Base-by-base conservation (phyloP, 2,113 vertebrate genomes). In the Neodontobutis hainanensis region DNA sequence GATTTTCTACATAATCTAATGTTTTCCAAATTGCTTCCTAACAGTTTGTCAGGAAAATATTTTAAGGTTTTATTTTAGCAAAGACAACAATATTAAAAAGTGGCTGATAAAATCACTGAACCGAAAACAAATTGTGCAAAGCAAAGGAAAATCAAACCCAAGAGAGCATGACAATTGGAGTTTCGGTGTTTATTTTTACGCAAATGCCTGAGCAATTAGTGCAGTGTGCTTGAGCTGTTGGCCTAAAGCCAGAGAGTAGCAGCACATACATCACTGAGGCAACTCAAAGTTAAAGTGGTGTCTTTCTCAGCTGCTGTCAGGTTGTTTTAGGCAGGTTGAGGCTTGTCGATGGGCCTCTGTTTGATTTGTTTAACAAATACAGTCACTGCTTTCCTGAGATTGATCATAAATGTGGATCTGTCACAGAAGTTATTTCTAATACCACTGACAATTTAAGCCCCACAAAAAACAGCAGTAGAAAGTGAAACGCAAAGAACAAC, bases 281-380 rank as follows among this genome's bases (percentile, higher is more conserved):
- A 11, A 45, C 12, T 7, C 12, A 11, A 11, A 45, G 44, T 45
- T 11, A 45, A 11, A 12, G 38, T 45, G 9, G 10, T 12, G 44
- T 40, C 44, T 4, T 5, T 45, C 8, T 45, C 44, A 40, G 38
- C 38, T 7, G 6, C 19, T 8, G 2, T 4, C 4, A 7, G 0
- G 4, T 34, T 52, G 10, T 12, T 32, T 52, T 52, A 5, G 27
- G 11, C 27, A 52, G 5, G 8, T 51, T 4, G 48, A 5, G 48
- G 8, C 2, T 50, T 15, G 16, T 11, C 16, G 5, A 40, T 8
- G 5, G 16, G 48, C 27, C 51, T 12, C 2, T 35, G 27, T 35
- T 3, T 53, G 32, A 53, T 53, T 35, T 53, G 51, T 53, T 53
- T 14, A 53, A 36, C 51, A 53, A 53, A 53, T 53, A 11, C 5